Evolutionary conservation across 2,888 invertebrate genomes (phyloP).

Genomic region (Elegia similella): DNA sequence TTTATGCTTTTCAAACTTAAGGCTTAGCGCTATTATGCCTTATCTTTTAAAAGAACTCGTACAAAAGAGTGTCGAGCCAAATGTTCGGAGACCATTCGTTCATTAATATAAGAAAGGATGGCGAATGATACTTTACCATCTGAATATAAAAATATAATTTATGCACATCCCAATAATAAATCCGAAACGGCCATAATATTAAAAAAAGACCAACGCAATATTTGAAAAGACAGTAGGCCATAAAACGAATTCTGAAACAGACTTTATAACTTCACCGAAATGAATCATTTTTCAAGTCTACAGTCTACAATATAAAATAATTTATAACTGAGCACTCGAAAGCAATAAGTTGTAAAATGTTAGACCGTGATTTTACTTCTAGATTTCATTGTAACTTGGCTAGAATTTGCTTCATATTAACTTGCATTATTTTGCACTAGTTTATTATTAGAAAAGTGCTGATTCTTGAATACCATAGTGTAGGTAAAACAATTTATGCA

Average conservation of each 20-base stretch:
- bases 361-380: neutral
- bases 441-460: no score
- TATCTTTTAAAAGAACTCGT: constrained; percentile 1
- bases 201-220: constrained; percentile 20
- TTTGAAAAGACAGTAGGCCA: constrained; percentile 26
- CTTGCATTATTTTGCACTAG: neutral
- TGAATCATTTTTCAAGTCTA: constrained; percentile 21
- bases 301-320: constrained; percentile 1
- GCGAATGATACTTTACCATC: constrained; percentile 15
- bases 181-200: constrained; percentile 17
- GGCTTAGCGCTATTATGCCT: neutral
- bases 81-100: constrained; percentile 10
- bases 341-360: neutral
- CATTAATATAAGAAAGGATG: constrained; percentile 17
- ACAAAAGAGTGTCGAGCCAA: constrained; percentile 11
- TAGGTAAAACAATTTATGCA: no score
- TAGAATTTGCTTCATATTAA: neutral
- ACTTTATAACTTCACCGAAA: constrained; percentile 26
- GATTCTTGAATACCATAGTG: no score
- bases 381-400: neutral
- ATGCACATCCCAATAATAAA: constrained; percentile 18
- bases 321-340: constrained; percentile 3
- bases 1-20: constrained; percentile 1
- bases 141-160: constrained; percentile 20
- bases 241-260: constrained; percentile 25